These are phyloP conservation scores for Apotomis capreana DNA, from an alignment of 2,888 invertebrate species.

Conservation along the genomic window DNA sequence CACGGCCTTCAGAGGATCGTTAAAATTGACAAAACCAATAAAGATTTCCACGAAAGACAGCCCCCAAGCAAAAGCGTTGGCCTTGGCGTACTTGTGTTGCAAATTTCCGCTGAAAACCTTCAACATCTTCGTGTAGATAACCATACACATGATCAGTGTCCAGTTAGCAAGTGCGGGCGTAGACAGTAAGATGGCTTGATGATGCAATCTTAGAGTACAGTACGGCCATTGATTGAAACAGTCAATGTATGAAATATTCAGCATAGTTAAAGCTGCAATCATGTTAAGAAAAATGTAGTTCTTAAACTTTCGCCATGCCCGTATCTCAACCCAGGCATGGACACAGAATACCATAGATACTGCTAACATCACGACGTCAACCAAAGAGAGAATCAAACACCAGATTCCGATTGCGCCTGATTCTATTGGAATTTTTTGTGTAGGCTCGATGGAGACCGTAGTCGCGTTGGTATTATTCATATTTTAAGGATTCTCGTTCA, in stretches of 20 bases:
- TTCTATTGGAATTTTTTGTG: too few relatives aligned
- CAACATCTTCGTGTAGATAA: slow-evolving; percentile 17
- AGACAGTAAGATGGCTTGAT: not conserved
- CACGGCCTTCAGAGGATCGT: not conserved
- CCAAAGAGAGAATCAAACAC: not conserved
- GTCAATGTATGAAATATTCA: not conserved
- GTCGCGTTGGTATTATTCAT: too few relatives aligned
- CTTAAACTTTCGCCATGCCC: slow-evolving; percentile 22
- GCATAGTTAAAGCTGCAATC: not conserved
- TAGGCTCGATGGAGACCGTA: too few relatives aligned
- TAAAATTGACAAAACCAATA: not conserved
- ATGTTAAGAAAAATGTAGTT: slow-evolving; percentile 26
- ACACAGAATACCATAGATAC: not conserved
- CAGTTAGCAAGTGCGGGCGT: slow-evolving; percentile 24
- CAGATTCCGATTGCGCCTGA: too few relatives aligned
- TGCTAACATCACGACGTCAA: not conserved
- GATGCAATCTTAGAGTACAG: not conserved
- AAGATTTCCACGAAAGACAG: not conserved
- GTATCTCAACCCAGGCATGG: slow-evolving; percentile 20
- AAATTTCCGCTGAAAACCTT: slow-evolving; percentile 16
- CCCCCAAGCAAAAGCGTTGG: slow-evolving; percentile 24
- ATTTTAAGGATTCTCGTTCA: too few relatives aligned
- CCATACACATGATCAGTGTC: slow-evolving; percentile 19
- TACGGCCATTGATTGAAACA: not conserved
- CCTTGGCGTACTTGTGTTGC: slow-evolving; percentile 8